Conservation (phyloP, 2,113 vertebrate genomes). For the Eclectus roratus region DNA sequence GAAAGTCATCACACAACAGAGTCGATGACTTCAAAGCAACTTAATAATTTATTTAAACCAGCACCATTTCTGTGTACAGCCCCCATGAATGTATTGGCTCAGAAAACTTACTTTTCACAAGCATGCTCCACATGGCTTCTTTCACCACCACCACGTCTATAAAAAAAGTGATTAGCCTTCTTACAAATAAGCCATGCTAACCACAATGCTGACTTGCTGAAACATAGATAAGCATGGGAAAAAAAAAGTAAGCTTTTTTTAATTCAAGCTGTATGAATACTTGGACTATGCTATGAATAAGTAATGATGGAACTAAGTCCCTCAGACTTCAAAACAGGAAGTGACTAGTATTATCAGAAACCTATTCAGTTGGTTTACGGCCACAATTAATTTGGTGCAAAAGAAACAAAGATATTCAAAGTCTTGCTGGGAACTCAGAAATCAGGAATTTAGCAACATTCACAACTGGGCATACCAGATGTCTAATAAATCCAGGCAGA, state of each 20-base stretch:
- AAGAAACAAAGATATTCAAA: background rate
- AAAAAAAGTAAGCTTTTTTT: background rate
- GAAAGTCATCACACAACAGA: background rate
- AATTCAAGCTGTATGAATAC: background rate
- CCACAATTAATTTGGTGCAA: background rate
- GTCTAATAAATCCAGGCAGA: background rate
- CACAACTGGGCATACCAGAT: background rate
- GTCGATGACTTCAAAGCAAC: background rate
- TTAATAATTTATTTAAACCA: background rate
- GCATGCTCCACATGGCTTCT: background rate
- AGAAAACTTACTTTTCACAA: background rate
- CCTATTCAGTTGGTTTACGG: background rate
- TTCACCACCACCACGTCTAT: background rate
- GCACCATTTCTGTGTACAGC: background rate
- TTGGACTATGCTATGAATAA: background rate
- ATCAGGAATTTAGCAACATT: background rate
- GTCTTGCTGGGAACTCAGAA: background rate
- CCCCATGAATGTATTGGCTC: rapidly evolving
- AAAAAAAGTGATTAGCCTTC: background rate
- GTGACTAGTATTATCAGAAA: background rate
- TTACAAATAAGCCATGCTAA: background rate
- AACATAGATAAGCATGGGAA: background rate
- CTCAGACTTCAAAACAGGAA: background rate
- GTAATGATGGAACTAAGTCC: background rate
- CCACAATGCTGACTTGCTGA: background rate